These are phyloP conservation scores for Cheirogaleus medius DNA, from an alignment of 2,113 vertebrate species.

Conservation along the genomic window DNA sequence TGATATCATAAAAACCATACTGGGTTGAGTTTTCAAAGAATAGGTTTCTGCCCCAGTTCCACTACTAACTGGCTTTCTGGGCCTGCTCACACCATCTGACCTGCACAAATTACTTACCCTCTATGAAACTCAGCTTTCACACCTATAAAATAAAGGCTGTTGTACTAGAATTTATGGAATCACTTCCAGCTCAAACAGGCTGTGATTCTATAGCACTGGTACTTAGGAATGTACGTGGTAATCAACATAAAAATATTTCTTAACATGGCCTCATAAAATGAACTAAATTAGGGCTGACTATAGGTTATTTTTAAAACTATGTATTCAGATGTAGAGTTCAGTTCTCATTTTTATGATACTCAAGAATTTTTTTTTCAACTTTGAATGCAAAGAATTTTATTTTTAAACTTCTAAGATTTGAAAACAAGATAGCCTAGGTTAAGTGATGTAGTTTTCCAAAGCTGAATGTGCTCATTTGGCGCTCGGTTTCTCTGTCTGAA, in stretches of 20 bases:
- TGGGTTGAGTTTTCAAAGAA: background rate
- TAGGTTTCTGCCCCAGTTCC: background rate
- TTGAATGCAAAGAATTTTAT: conserved; percentile 77
- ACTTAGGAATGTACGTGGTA: background rate
- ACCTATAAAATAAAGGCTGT: background rate
- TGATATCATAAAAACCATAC: background rate
- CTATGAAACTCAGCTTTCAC: background rate
- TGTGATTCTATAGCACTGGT: background rate
- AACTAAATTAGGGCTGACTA: background rate
- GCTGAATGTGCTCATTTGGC: conserved; percentile 71
- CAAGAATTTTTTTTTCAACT: conserved; percentile 43
- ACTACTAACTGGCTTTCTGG: background rate
- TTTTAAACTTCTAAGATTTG: conserved; percentile 72
- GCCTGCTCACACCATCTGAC: background rate
- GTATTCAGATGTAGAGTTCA: background rate
- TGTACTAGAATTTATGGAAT: conserved; percentile 7
- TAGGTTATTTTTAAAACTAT: background rate
- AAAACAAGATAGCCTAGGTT: conserved; percentile 77
- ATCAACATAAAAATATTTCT: background rate
- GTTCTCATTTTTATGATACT: conserved; percentile 24
- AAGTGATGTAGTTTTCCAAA: conserved; percentile 79
- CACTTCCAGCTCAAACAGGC: background rate
- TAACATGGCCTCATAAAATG: background rate
- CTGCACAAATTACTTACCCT: background rate
- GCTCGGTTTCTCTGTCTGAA: conserved; percentile 59